Percentiles rank a stretch among this genome's conserved stretches.
Evolutionary conservation across 2,797 vertebrate species (phyloP).

Genomic region (Parauchenoglanis punctatus): DNA sequence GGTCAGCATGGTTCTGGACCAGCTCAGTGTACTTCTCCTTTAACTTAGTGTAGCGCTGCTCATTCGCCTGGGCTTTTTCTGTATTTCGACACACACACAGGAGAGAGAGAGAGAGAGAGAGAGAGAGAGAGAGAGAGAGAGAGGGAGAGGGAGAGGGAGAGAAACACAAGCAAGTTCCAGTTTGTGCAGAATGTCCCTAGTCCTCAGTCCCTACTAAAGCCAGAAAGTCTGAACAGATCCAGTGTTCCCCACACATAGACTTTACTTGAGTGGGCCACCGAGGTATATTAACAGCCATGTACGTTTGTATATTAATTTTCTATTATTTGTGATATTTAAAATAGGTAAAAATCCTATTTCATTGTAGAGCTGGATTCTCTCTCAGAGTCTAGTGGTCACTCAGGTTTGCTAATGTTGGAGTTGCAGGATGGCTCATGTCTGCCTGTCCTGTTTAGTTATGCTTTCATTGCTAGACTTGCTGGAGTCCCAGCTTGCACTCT

Average conservation of each 20-base stretch:
- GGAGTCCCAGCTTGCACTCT: background rate
- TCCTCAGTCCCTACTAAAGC: background rate
- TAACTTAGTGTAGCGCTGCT: constrained; percentile 95
- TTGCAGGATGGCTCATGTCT: background rate
- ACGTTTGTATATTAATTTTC: no score
- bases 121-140: constrained; percentile 1
- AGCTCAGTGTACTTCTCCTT: constrained; percentile 97
- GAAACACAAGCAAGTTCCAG: background rate
- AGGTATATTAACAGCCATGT: no score
- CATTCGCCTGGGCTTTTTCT: constrained; percentile 93
- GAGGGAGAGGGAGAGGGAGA: background rate
- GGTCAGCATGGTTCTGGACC: constrained; percentile 93
- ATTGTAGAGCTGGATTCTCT: no score
- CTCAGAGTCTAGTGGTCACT: background rate
- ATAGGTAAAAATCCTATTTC: no score
- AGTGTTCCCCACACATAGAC: no score
- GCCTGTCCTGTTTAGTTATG: background rate
- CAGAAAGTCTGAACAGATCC: background rate
- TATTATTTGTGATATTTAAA: no score
- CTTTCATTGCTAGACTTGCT: background rate
- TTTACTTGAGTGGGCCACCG: no score
- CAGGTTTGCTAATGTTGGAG: background rate
- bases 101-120: background rate
- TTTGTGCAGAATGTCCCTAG: background rate
- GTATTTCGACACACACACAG: constrained; percentile 22